These are phyloP conservation scores for Nothobranchius kuhntae DNA, from an alignment of 2,113 vertebrate genomes.

Conservation along the genomic window DNA sequence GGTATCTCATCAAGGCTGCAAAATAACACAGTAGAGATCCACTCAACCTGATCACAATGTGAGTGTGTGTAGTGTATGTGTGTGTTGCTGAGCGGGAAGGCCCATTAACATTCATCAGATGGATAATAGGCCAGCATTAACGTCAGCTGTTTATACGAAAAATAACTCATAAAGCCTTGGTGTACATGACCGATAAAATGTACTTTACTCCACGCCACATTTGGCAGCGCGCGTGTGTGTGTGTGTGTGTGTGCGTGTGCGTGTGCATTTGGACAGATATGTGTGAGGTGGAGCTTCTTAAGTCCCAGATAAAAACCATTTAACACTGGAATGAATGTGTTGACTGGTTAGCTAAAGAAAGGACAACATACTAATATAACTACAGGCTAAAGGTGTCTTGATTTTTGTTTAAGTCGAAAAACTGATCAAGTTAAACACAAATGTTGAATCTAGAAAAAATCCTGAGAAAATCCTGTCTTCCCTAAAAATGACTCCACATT, in stretches of 20 bases:
- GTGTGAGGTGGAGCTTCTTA: not conserved
- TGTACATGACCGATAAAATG: conserved; percentile 37
- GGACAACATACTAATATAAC: conserved; percentile 6
- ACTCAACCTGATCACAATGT: conserved; percentile 50
- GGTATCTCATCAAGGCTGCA: conserved; percentile 51
- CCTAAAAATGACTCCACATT: not conserved
- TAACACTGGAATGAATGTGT: conserved; percentile 48
- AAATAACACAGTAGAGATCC: conserved; percentile 53
- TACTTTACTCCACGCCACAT: conserved; percentile 23
- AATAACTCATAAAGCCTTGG: conserved; percentile 60
- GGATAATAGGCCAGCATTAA: conserved; percentile 65
- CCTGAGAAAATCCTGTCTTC: not conserved
- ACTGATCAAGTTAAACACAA: not conserved
- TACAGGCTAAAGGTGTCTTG: not conserved
- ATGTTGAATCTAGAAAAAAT: not conserved
- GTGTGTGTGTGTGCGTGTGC: not conserved
- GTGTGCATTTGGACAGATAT: not conserved
- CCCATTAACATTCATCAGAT: conserved; percentile 72
- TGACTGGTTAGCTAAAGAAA: conserved; percentile 34
- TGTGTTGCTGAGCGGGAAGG: conserved; percentile 42
- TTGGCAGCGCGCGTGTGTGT: conserved; percentile 7
- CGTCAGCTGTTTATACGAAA: conserved; percentile 71
- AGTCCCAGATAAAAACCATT: conserved; percentile 19
- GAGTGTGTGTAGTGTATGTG: conserved; percentile 18
- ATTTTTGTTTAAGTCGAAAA: not conserved